phyloP scores from a whole-genome alignment of 2,888 invertebrate species.

The Nymphalis c-album region DNA sequence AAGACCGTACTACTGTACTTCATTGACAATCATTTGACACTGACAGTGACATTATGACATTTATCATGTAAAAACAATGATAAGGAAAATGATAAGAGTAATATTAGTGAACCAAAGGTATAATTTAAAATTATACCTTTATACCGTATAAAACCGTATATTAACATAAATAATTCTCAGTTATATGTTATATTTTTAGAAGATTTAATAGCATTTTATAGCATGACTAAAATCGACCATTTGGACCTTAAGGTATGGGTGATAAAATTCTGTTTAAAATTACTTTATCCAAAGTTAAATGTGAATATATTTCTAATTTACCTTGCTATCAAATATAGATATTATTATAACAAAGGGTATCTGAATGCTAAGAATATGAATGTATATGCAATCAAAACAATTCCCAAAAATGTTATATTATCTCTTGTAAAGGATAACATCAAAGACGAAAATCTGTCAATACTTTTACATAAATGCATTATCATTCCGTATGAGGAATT shows the following conservation, averaged over 20 bases:
- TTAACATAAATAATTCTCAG: too few relatives aligned
- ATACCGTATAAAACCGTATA: background rate
- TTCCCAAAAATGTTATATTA: conserved; percentile 53
- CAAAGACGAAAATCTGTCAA: conserved; percentile 53
- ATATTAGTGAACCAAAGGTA: too few relatives aligned
- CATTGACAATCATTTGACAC: too few relatives aligned
- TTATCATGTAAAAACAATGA: too few relatives aligned
- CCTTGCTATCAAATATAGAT: conserved; percentile 70
- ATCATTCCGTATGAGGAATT: conserved; percentile 67
- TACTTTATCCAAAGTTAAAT: conserved; percentile 76
- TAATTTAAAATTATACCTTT: too few relatives aligned
- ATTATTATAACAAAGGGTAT: conserved; percentile 51
- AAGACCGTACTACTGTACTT: too few relatives aligned
- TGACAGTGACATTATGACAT: too few relatives aligned
- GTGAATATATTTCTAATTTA: conserved; percentile 66
- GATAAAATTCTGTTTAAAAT: conserved; percentile 72
- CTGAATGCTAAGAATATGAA: conserved; percentile 51
- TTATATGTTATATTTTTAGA: background rate
- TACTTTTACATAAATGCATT: conserved; percentile 65
- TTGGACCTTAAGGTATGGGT: conserved; percentile 63
- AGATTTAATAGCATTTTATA: conserved; percentile 41
- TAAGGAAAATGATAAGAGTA: too few relatives aligned
- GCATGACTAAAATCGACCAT: conserved; percentile 64
- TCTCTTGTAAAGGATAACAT: conserved; percentile 53
- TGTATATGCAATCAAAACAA: conserved; percentile 54